These are phyloP conservation scores for Psilopogon haemacephalus DNA, from an alignment of 2,113 vertebrate genomes.

Conservation along the genomic window DNA sequence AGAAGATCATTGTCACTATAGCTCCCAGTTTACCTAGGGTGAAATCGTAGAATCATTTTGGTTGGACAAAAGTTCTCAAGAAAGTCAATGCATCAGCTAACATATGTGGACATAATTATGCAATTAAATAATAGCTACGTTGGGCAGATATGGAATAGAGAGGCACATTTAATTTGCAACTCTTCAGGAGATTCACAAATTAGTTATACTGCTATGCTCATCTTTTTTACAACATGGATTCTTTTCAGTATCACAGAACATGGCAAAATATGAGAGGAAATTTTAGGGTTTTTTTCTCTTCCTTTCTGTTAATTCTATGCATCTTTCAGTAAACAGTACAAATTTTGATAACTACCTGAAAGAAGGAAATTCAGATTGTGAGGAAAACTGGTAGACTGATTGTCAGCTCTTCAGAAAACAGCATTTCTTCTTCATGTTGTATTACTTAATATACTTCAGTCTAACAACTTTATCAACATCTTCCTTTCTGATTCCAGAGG, in stretches of 20 bases:
- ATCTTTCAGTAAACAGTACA: background rate
- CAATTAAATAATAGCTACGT: background rate
- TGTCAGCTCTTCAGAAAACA: background rate
- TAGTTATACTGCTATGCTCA: background rate
- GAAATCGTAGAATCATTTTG: background rate
- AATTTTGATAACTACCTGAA: background rate
- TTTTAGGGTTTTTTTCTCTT: background rate
- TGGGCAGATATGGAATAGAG: background rate
- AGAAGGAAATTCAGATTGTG: background rate
- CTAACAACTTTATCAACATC: background rate
- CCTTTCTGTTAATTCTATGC: background rate
- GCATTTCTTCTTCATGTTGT: background rate
- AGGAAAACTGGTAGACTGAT: background rate
- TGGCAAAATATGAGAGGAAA: background rate
- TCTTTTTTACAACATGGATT: background rate
- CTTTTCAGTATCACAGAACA: background rate
- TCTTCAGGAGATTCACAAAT: background rate
- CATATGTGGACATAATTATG: background rate
- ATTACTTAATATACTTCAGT: background rate
- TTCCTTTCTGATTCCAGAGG: background rate
- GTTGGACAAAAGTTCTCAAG: background rate
- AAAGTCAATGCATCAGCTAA: background rate
- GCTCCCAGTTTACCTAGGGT: background rate
- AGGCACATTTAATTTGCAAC: background rate
- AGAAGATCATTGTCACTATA: background rate